These are phyloP conservation scores for Drosophila basisetae DNA, from an alignment of 2,888 invertebrate species.

Conservation along the genomic window DNA sequence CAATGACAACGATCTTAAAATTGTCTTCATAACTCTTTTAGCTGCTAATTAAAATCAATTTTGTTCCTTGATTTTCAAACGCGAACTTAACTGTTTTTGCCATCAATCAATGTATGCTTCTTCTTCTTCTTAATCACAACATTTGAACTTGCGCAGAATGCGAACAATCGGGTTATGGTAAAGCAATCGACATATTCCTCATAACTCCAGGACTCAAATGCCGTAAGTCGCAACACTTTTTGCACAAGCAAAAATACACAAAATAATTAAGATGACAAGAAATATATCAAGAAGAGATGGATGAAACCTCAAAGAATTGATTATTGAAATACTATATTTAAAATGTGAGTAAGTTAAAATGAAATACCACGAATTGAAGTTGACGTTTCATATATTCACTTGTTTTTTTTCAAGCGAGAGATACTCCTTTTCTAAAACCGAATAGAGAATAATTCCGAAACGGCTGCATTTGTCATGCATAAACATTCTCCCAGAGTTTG, in stretches of 20 bases:
- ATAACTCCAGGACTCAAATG: background rate
- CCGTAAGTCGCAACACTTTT: background rate
- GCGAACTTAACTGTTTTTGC: background rate
- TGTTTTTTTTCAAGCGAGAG: background rate
- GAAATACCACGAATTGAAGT: background rate
- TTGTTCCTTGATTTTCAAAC: background rate
- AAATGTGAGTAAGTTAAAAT: background rate
- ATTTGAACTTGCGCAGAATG: constrained; percentile 3
- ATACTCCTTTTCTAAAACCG: background rate
- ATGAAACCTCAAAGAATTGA: background rate
- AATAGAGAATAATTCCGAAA: background rate
- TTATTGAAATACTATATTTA: background rate
- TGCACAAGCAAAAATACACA: background rate
- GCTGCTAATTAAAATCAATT: background rate
- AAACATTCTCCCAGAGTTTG: background rate
- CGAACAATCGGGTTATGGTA: constrained; percentile 16
- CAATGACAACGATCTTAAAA: too few relatives aligned
- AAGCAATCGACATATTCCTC: constrained; percentile 7
- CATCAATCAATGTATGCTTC: background rate
- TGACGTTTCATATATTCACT: background rate
- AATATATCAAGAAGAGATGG: background rate
- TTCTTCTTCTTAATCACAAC: background rate
- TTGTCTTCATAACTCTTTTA: background rate
- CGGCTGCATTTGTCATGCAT: background rate
- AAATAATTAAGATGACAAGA: background rate